These are phyloP conservation scores for Latrodectus geometricus DNA, from an alignment of 1,140 invertebrate species.

Conservation along the genomic window DNA sequence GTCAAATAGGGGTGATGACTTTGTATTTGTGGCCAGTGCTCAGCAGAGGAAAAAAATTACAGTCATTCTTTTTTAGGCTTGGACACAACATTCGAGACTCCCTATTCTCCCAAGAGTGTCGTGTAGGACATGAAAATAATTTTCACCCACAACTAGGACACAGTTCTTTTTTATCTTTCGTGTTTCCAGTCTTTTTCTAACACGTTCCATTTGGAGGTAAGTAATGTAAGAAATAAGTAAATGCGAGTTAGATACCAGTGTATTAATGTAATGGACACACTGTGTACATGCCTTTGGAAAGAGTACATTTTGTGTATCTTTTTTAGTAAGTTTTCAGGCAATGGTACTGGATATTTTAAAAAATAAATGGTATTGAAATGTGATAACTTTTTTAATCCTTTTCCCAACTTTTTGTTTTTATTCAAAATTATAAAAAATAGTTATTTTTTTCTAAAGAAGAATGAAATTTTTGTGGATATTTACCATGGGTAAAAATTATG, in stretches of 20 bases:
- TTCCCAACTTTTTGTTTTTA: no score
- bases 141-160: background rate
- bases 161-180: constrained; percentile 13
- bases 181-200: background rate
- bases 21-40: constrained; percentile 6
- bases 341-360: no score
- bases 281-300: no score
- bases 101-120: constrained; percentile 22
- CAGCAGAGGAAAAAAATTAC: background rate
- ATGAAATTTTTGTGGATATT: background rate
- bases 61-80: constrained; percentile 28
- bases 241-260: constrained; percentile 22
- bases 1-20: constrained; percentile 15
- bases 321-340: no score
- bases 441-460: no score
- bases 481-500: no score
- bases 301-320: no score
- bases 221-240: constrained; percentile 26
- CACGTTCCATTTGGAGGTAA: background rate
- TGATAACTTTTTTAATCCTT: background rate
- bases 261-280: constrained; percentile 41
- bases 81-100: constrained; percentile 22
- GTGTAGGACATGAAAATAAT: constrained; percentile 58
- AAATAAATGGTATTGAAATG: background rate
- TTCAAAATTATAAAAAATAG: no score